Evolutionary conservation across 1,140 invertebrate species (phyloP).

Genomic region (Berghia stephanieae): DNA sequence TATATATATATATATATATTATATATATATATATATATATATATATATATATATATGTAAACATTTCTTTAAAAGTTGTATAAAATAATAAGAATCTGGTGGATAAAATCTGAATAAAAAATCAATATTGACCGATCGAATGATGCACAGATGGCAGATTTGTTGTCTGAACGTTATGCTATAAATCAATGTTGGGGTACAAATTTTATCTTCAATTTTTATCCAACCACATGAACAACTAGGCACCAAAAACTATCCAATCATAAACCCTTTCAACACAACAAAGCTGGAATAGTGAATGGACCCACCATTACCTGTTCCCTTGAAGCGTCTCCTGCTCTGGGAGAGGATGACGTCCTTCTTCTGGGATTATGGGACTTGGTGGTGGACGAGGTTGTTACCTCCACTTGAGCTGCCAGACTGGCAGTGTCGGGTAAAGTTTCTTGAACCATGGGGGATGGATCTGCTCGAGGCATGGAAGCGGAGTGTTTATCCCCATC

Average conservation of each 20-base stretch:
- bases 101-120: too few relatives aligned
- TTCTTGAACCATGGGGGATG: constrained; percentile 2
- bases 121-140: too few relatives aligned
- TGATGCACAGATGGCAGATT: too few relatives aligned
- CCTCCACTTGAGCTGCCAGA: constrained; percentile 27
- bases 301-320: constrained; percentile 27
- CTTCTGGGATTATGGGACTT: constrained; percentile 24
- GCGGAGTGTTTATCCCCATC: too few relatives aligned
- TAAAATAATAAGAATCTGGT: neutral
- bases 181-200: too few relatives aligned
- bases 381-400: constrained; percentile 27
- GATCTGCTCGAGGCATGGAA: neutral
- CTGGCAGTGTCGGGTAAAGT: constrained; percentile 28
- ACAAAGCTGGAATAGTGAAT: too few relatives aligned
- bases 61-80: neutral
- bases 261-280: too few relatives aligned
- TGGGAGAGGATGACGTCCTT: constrained; percentile 19
- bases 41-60: neutral
- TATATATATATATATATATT: neutral
- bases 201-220: too few relatives aligned
- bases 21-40: constrained; percentile 16
- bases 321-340: constrained; percentile 17
- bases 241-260: too few relatives aligned
- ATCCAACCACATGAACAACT: too few relatives aligned
- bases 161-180: too few relatives aligned